A percentile compares a stretch with the other conserved stretches of the same genome.
Conservation (phyloP, 2,113 vertebrate genomes). For the Pithys albifrons region DNA sequence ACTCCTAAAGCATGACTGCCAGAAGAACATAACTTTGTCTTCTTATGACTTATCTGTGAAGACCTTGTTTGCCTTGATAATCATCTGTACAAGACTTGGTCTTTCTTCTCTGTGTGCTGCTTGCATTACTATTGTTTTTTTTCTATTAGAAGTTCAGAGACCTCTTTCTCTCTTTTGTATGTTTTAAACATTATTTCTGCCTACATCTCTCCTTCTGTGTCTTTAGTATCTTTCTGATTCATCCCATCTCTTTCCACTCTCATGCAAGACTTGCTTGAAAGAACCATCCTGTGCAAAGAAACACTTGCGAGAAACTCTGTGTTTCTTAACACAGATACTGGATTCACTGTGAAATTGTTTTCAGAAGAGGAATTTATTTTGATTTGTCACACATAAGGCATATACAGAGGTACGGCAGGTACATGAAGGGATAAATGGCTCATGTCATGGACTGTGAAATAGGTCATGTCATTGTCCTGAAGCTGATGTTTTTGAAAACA, state of each 20-base stretch:
- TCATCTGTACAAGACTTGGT: background rate
- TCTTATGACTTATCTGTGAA: background rate
- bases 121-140: background rate
- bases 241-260: background rate
- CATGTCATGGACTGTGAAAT: background rate
- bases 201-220: background rate
- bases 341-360: constrained; percentile 7
- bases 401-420: background rate
- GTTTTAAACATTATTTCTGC: background rate
- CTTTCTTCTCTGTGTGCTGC: background rate
- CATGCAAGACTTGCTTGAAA: background rate
- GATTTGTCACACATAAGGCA: background rate
- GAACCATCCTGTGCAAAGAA: background rate
- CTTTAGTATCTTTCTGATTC: background rate
- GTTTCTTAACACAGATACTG: background rate
- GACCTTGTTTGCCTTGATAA: background rate
- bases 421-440: background rate
- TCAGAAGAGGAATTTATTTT: constrained; percentile 12
- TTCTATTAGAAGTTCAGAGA: background rate
- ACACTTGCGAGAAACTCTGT: background rate
- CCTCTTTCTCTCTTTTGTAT: background rate
- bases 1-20: background rate
- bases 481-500: background rate
- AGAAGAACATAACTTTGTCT: background rate
- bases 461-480: background rate